phyloP scores from a whole-genome alignment of 2,888 invertebrate genomes.

The Ditylenchus weischeri region DNA sequence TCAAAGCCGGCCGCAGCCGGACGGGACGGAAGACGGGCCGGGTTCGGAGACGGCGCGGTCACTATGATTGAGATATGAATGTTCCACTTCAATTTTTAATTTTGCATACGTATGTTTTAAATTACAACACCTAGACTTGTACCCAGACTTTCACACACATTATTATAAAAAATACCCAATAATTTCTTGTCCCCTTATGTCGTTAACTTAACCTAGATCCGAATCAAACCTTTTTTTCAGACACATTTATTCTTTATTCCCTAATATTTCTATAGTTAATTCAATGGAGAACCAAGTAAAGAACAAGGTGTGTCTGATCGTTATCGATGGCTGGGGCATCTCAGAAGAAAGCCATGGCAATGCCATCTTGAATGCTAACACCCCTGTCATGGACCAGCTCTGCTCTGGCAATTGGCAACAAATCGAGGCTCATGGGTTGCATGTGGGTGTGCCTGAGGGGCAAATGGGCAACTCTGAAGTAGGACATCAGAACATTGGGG shows the following conservation, averaged over 20 bases:
- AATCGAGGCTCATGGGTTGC: slow-evolving; percentile 60
- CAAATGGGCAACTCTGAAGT: slow-evolving; percentile 63
- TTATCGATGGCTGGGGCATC: slow-evolving; percentile 63
- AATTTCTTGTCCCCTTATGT: neutral
- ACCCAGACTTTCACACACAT: too few relatives aligned
- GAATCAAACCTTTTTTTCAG: neutral
- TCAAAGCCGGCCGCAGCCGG: too few relatives aligned
- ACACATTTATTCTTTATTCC: neutral
- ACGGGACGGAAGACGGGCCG: too few relatives aligned
- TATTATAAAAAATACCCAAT: too few relatives aligned
- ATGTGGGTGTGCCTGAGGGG: slow-evolving; percentile 61
- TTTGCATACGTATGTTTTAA: too few relatives aligned
- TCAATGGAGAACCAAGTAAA: slow-evolving; percentile 25
- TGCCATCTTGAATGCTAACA: slow-evolving; percentile 60
- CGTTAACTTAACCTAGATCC: neutral
- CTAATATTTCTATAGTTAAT: neutral
- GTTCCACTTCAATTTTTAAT: too few relatives aligned
- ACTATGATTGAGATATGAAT: too few relatives aligned
- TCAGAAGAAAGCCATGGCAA: slow-evolving; percentile 59
- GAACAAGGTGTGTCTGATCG: slow-evolving; percentile 60
- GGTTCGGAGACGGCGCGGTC: too few relatives aligned
- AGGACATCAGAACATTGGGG: slow-evolving; percentile 62
- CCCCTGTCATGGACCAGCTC: slow-evolving; percentile 61
- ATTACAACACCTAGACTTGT: too few relatives aligned
- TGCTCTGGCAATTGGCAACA: slow-evolving; percentile 56